phyloP scores from a whole-genome alignment of 2,113 vertebrate genomes.

The Narcine bancroftii region DNA sequence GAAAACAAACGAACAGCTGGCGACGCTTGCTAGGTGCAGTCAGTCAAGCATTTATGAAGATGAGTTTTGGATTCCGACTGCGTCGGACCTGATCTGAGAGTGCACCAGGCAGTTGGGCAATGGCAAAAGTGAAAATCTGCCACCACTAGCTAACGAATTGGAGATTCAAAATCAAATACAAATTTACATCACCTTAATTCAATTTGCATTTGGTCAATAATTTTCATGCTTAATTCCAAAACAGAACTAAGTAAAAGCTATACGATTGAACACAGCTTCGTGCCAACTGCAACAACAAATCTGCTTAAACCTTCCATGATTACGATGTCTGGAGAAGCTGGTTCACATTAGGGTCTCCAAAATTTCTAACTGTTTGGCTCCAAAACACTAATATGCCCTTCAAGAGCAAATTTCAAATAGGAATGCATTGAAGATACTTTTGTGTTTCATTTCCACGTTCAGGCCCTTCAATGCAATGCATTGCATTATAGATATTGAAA shows the following conservation, averaged over 20 bases:
- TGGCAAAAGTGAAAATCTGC: not conserved
- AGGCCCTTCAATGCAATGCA: not conserved
- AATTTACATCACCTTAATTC: too few species aligned
- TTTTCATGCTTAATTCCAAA: not conserved
- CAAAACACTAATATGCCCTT: not conserved
- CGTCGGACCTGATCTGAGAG: not conserved
- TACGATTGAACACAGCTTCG: not conserved
- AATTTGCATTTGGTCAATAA: not conserved
- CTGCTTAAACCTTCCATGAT: not conserved
- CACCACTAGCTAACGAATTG: not conserved
- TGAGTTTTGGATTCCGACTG: too few species aligned
- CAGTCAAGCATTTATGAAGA: not conserved
- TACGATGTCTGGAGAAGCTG: not conserved
- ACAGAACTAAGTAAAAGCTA: not conserved
- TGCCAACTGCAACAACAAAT: not conserved
- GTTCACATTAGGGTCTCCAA: not conserved
- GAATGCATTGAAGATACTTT: not conserved
- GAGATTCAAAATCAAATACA: not conserved
- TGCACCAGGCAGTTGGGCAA: not conserved
- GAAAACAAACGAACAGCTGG: not conserved
- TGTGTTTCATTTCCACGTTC: not conserved
- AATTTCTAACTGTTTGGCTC: not conserved
- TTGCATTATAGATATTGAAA: slow-evolving; percentile 11
- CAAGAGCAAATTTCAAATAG: not conserved
- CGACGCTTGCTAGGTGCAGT: not conserved